Base-by-base conservation (phyloP, 2,888 invertebrate species). In the Leptinotarsa haldemani region DNA sequence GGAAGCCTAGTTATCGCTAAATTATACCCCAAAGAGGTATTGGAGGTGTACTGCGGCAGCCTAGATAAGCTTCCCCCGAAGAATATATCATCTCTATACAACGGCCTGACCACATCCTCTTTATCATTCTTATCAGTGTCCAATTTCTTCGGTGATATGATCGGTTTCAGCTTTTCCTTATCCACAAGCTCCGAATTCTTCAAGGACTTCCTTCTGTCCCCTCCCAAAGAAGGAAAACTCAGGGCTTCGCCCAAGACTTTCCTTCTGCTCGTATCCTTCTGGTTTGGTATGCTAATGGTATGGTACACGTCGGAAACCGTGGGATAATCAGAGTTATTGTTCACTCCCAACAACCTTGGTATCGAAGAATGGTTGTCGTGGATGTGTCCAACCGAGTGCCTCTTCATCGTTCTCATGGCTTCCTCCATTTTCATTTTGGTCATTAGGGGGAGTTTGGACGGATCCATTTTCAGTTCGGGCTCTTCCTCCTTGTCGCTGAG, bases 51-150 rank as follows among this genome's bases (percentile, higher is more conserved):
- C 84, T 97, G 95, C 0, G 96, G 95, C 70, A 97, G 89, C 79
- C 96, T 90, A n/a, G 92, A 91, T 76, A 97, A 89, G 76, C 96
- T 97, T 15, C 95, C 96, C 4, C 93, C 93, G 85, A 96, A 97
- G 90, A 97, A 97, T 78, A 97, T 96, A 84, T 97, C 97, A 82
- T 96, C 96, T 82, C 96, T 90, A 88, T 96, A 96, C 84, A 97
- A 89, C 1, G 97, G 97, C 69, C 96, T 90, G 65, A 89, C 88
- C n/a, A 92, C 91, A 61, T 91, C 90, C 18, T 82, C 81, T 18
- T 82, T 81, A n/a, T 79, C 77, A 0, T 81, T 75, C 46, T 80
- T 81, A 63, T 85, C 83, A 2, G 85, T 84, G 47, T 78, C 79
- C 15, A 77, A 75, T n/a, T 84, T 79, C 68, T 78, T 72, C 3